These are phyloP conservation scores for Himalopsyche japonica DNA, from an alignment of 2,888 invertebrate species.

Conservation along the genomic window DNA sequence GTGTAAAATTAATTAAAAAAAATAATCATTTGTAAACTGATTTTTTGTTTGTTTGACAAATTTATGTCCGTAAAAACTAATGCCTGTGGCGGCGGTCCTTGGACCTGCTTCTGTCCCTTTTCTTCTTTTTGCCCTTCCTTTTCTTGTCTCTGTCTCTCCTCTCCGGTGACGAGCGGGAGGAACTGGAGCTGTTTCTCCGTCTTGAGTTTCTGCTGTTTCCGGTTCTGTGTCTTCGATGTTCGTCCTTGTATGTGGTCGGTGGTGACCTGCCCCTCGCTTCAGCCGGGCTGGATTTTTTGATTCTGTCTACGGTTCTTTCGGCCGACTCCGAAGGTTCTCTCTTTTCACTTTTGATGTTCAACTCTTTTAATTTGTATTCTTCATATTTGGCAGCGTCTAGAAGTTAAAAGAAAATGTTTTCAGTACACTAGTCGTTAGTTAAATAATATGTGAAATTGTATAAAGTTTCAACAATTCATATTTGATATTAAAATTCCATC, in stretches of 20 bases:
- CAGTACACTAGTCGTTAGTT: not conserved
- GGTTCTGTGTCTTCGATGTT: slow-evolving; percentile 42
- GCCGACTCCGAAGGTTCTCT: slow-evolving; percentile 25
- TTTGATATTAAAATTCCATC: too few species aligned
- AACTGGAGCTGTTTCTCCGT: slow-evolving; percentile 40
- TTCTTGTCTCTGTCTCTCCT: slow-evolving; percentile 60
- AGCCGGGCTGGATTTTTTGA: not conserved
- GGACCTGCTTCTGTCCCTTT: slow-evolving; percentile 58
- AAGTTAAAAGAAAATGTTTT: slow-evolving; percentile 42
- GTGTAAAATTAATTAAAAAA: not conserved
- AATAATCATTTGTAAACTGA: not conserved
- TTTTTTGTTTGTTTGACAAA: not conserved
- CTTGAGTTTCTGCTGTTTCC: slow-evolving; percentile 45
- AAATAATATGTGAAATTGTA: too few species aligned
- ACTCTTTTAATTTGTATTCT: slow-evolving; percentile 64
- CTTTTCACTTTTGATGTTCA: slow-evolving; percentile 31
- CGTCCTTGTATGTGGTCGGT: not conserved
- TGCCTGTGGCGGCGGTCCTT: slow-evolving; percentile 45
- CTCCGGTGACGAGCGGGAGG: slow-evolving; percentile 48
- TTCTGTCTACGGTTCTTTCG: slow-evolving; percentile 31
- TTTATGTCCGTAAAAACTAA: not conserved
- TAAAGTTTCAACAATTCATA: too few species aligned
- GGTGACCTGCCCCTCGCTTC: not conserved
- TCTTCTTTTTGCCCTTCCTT: slow-evolving; percentile 62
- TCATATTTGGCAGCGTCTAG: slow-evolving; percentile 73